These are phyloP conservation scores for Hyles vespertilio DNA, from an alignment of 1,140 invertebrate genomes.

Conservation along the genomic window DNA sequence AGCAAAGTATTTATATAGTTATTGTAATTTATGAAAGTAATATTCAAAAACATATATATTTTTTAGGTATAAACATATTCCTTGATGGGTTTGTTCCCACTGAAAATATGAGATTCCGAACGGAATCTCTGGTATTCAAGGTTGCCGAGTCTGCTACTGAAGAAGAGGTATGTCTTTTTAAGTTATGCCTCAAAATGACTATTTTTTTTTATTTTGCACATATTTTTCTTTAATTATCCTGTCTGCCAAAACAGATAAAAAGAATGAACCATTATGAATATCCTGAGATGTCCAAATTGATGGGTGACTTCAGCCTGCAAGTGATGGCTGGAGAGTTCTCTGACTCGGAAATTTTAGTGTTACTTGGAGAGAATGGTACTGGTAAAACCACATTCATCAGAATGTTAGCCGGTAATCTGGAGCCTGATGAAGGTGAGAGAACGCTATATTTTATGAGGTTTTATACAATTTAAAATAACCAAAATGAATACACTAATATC, in stretches of 20 bases:
- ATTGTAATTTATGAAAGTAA: not conserved
- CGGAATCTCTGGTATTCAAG: slow-evolving; percentile 97
- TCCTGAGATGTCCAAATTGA: slow-evolving; percentile 89
- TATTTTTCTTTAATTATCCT: not conserved
- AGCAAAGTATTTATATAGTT: too few relatives aligned
- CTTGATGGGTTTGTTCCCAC: slow-evolving; percentile 99
- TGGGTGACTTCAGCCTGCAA: slow-evolving; percentile 89
- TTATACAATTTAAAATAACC: too few relatives aligned
- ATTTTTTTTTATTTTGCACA: too few relatives aligned
- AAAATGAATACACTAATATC: too few relatives aligned
- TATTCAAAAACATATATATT: slow-evolving; percentile 4
- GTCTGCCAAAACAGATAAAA: slow-evolving; percentile 77
- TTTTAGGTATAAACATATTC: slow-evolving; percentile 97
- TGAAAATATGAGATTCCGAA: slow-evolving; percentile 98
- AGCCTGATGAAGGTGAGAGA: slow-evolving; percentile 88
- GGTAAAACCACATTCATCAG: slow-evolving; percentile 99
- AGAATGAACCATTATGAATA: slow-evolving; percentile 97
- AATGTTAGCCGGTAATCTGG: slow-evolving; percentile 96
- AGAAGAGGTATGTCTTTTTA: slow-evolving; percentile 86
- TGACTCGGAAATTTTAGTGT: slow-evolving; percentile 99
- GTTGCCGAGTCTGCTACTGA: slow-evolving; percentile 98
- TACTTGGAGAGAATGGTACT: slow-evolving; percentile 99
- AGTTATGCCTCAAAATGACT: not conserved
- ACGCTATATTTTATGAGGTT: not conserved
- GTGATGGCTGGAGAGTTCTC: slow-evolving; percentile 96